Base-by-base conservation (phyloP, 2,888 invertebrate species). In the Nomada fucata region DNA sequence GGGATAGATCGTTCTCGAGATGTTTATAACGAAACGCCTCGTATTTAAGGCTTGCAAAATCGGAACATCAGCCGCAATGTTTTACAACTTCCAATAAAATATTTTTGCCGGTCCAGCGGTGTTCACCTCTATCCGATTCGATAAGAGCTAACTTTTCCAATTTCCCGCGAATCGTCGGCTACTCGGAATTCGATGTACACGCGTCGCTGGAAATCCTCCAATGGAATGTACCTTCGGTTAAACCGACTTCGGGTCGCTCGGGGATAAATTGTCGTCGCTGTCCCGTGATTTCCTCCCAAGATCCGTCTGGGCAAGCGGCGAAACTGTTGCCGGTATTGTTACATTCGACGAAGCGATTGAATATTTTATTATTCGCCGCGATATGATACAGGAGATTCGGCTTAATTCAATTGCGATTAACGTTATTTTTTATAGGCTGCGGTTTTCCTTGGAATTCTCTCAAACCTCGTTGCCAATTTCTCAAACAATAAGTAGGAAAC, bases 101-200 rank as follows among this genome's bases (percentile, higher is more conserved):
- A 87, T 87, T 83, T 87, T 79, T 76, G 63, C 55, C 69, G 60
- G 63, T n/a, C 53, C 5, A 11, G 29, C 52, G 42, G 42, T 18
- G 61, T 44, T 55, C 20, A 67, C 52, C n/a, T 20, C 59, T 52
- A 29, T 44, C 52, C 67, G 74, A 72, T 70, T 76, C 82, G 77
- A 83, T 86, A 82, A 87, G 73, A 77, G 72, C 65, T 71, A 88
- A 88, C 88, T 88, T 88, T 88, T 88, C 84, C 88, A 88, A 88
- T 88, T 81, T 87, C 77, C 83, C 75, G 80, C 86, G 83, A 86
- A 72, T 78, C 79, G 71, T 64, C 79, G 57, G 53, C 74, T 64
- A 68, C 71, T 72, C 70, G 79, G 73, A 84, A 86, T 86, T 86
- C 85, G 78, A 83, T 82, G 76, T 60, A 78, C 75, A 76, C 47